Evolutionary conservation across 1,140 invertebrate genomes (phyloP), one percentile per base, ranked within the genome.

Genomic region (Caenorhabditis brenneri): DNA sequence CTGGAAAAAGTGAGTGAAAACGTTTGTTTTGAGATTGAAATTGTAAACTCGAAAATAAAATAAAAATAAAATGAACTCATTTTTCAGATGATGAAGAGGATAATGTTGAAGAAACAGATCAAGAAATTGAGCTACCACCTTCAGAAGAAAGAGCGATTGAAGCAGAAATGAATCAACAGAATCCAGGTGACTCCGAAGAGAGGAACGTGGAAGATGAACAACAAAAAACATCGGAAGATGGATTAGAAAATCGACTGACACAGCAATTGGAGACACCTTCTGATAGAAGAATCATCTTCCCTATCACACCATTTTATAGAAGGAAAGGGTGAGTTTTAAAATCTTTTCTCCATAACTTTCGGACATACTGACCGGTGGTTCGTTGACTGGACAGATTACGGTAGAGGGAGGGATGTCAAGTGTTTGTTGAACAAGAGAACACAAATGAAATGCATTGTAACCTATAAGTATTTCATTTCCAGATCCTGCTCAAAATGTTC

Each of bases 401-500:
- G 65, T 74, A 74, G 36, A n/a, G 31, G 58, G 7, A 36, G 29
- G 33, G 58, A 65, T 65, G 58, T 65, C 58, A 65, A 65, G 58
- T 65, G 58, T 65, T 65, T 33, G 31, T 7, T 36, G 15, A 65
- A 65, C 16, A 65, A 19, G 22, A 29, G 27, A 36, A 65, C 15
- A 36, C 7, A 9, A 10, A 4, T 33, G 58, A 19, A 19, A 9
- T n/a, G n/a, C n/a, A n/a, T n/a, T n/a, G n/a, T 27, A 22, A 15
- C 15, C 19, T 22, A n/a, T 22, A n/a, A 19, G 36, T 19, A 16
- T 27, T 36, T 16, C 12, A 31, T 27, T 39, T 83, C 79, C 82
- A 83, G 82, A 39, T 42, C 58, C 27, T 83, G 82, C 36, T 79
- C 69, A 16, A 65, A 69, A 53, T 83, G 82, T 27, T 74, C 82